These are phyloP conservation scores for Prenolepis imparis DNA, from an alignment of 2,888 invertebrate species.

Conservation along the genomic window DNA sequence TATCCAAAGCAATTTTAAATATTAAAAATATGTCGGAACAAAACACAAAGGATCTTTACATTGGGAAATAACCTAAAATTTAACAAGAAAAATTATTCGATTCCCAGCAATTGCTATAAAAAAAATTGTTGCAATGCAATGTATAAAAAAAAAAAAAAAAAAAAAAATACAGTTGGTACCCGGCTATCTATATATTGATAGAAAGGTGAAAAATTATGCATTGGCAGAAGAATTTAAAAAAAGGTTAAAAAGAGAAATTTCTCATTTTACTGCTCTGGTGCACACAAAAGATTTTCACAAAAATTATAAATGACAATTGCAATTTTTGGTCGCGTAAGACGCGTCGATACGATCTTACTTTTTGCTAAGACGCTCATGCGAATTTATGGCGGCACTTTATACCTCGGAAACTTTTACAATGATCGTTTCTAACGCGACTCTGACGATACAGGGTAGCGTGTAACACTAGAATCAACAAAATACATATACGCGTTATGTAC, in stretches of 20 bases:
- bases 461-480: conserved; percentile 44
- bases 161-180: no score
- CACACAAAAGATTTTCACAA: neutral
- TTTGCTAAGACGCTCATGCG: conserved; percentile 1
- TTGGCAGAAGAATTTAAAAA: no score
- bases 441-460: conserved; percentile 41
- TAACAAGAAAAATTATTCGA: no score
- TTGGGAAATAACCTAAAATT: no score
- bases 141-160: no score
- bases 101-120: no score
- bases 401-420: conserved; percentile 34
- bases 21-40: no score
- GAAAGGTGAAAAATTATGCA: no score
- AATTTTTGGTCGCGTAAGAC: conserved; percentile 37
- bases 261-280: neutral
- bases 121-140: no score
- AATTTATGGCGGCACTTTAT: conserved; percentile 41
- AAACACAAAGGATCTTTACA: no score
- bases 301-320: conserved; percentile 10
- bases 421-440: conserved; percentile 45
- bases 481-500: conserved; percentile 27
- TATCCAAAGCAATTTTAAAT: no score
- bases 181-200: no score
- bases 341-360: conserved; percentile 34
- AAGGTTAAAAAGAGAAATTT: neutral